Evolutionary conservation across 2,797 vertebrate genomes (phyloP).

Genomic region (Cyprinella venusta): DNA sequence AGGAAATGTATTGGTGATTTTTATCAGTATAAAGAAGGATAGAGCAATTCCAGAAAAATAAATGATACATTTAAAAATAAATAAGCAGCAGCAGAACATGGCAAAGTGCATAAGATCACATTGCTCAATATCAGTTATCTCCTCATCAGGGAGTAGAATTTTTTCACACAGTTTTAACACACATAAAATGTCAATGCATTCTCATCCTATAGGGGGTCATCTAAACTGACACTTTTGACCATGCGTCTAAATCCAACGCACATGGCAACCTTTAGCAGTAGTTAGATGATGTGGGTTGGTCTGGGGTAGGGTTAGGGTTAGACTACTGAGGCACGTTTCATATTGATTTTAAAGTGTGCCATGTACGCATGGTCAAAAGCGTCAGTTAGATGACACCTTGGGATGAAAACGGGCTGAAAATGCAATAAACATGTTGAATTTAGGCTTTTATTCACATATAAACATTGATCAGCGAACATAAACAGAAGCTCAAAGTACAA

Average conservation of each 20-base stretch:
- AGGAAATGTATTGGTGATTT: neutral
- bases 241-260: too few relatives aligned
- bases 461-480: neutral
- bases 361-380: too few relatives aligned
- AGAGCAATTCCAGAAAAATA: neutral
- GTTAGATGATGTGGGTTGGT: too few relatives aligned
- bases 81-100: neutral
- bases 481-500: neutral
- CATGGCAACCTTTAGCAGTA: too few relatives aligned
- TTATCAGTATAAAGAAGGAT: neutral
- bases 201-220: too few relatives aligned
- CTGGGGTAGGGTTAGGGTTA: too few relatives aligned
- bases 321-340: too few relatives aligned
- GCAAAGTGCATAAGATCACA: neutral
- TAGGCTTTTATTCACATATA: neutral
- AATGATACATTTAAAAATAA: neutral
- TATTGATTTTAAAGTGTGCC: too few relatives aligned
- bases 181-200: neutral
- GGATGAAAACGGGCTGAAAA: too few relatives aligned
- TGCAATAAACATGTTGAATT: neutral
- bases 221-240: too few relatives aligned
- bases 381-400: too few relatives aligned
- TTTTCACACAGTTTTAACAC: neutral
- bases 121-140: neutral
- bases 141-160: neutral